Conservation (phyloP, 2,797 vertebrate genomes). For the Galagoides demidoff region DNA sequence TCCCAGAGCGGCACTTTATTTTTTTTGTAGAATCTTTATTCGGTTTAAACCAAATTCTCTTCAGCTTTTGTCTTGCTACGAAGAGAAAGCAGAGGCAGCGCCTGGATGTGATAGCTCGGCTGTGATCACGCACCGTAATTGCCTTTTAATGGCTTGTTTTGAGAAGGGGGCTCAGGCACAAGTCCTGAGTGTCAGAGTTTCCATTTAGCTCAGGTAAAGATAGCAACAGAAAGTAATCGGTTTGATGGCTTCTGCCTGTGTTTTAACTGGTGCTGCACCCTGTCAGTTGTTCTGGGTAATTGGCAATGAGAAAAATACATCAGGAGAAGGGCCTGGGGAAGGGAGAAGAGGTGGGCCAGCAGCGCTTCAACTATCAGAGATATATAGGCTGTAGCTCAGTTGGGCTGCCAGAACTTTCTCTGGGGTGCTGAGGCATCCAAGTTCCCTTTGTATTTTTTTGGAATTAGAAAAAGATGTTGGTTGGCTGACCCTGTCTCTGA, state of each 20-base stretch:
- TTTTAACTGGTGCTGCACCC: background rate
- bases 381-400: background rate
- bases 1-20: background rate
- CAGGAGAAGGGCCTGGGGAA: background rate
- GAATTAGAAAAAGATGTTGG: conserved; percentile 45
- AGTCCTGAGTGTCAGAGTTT: background rate
- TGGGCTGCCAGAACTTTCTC: background rate
- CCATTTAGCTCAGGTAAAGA: conserved; percentile 12
- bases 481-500: background rate
- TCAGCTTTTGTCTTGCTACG: background rate
- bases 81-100: background rate
- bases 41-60: background rate
- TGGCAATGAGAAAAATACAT: background rate
- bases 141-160: background rate
- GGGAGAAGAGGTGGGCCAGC: background rate
- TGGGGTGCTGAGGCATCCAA: background rate
- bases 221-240: background rate
- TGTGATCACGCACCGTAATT: background rate
- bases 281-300: background rate
- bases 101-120: background rate
- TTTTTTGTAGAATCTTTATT: conserved; percentile 13
- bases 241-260: conserved; percentile 1
- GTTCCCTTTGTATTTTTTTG: conserved; percentile 33
- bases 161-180: background rate
- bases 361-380: background rate